Percentiles rank a stretch among this genome's conserved stretches.
phyloP scores from a whole-genome alignment of 2,888 invertebrate species.

The Andrena dorsata region DNA sequence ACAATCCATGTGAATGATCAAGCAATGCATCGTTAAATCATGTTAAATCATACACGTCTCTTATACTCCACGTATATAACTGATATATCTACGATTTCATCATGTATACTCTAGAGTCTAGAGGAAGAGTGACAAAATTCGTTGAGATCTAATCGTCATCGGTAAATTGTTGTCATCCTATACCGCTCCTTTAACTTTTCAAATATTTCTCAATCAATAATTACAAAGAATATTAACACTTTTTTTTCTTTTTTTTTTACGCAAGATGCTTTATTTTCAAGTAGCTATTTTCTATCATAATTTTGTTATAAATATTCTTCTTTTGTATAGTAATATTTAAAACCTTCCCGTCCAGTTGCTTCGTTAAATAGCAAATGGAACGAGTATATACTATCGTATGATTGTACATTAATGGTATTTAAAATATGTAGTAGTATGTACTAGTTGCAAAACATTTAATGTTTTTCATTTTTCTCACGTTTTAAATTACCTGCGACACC shows the following conservation, averaged over 20 bases:
- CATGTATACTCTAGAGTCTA: constrained; percentile 24
- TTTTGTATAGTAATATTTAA: constrained; percentile 32
- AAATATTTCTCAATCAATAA: constrained; percentile 39
- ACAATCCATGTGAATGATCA: constrained; percentile 38
- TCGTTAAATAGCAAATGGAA: not conserved
- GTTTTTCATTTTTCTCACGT: not conserved
- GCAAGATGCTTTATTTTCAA: constrained; percentile 61
- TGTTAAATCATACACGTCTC: constrained; percentile 23
- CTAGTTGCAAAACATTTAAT: constrained; percentile 34
- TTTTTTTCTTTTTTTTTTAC: constrained; percentile 9
- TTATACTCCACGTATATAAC: constrained; percentile 34
- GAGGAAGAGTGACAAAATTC: constrained; percentile 33
- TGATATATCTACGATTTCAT: constrained; percentile 14
- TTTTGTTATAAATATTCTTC: constrained; percentile 23
- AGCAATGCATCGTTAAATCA: constrained; percentile 32
- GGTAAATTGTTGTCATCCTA: constrained; percentile 40
- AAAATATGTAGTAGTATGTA: constrained; percentile 32
- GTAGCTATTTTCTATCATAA: constrained; percentile 13
- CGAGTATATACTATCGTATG: constrained; percentile 24
- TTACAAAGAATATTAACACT: constrained; percentile 50
- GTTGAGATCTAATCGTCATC: constrained; percentile 44
- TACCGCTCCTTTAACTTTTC: constrained; percentile 26
- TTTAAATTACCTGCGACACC: constrained; percentile 15
- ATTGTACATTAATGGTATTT: constrained; percentile 45
- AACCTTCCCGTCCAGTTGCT: constrained; percentile 2